Conservation (phyloP, 2,113 vertebrate species). For the Puffinus mauretanicus region DNA sequence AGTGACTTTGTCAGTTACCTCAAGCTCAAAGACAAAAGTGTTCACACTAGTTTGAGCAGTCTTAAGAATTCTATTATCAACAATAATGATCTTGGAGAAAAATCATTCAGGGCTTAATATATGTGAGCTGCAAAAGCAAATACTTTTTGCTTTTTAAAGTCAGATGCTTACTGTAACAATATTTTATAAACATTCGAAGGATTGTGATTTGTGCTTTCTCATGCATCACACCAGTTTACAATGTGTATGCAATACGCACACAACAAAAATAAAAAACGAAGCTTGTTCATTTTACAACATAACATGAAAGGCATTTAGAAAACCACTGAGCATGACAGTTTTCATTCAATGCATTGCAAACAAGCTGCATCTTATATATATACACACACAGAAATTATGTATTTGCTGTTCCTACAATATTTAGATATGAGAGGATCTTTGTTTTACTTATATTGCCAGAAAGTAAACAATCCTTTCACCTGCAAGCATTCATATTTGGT, state of each 20-base stretch:
- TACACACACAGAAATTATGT: background rate
- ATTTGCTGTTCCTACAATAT: background rate
- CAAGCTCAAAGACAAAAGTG: background rate
- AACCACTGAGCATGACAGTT: background rate
- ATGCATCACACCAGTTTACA: background rate
- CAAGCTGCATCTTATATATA: background rate
- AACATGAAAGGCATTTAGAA: background rate
- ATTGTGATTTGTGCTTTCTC: background rate
- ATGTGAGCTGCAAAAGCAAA: background rate
- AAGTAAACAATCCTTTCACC: background rate
- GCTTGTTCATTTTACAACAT: background rate
- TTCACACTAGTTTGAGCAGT: background rate
- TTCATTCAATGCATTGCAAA: background rate
- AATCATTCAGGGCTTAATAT: background rate
- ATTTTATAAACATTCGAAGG: background rate
- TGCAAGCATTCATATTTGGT: background rate
- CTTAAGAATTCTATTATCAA: background rate
- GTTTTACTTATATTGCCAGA: background rate
- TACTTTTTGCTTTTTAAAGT: background rate
- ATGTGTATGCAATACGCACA: background rate
- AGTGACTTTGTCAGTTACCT: background rate
- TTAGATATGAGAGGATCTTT: background rate
- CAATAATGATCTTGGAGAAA: background rate
- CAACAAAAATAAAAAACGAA: fast-evolving
- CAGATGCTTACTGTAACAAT: background rate